A percentile compares a stretch with the other conserved stretches of the same genome.
phyloP scores from a whole-genome alignment of 2,797 vertebrate species.

The Benthosema pterotum region DNA sequence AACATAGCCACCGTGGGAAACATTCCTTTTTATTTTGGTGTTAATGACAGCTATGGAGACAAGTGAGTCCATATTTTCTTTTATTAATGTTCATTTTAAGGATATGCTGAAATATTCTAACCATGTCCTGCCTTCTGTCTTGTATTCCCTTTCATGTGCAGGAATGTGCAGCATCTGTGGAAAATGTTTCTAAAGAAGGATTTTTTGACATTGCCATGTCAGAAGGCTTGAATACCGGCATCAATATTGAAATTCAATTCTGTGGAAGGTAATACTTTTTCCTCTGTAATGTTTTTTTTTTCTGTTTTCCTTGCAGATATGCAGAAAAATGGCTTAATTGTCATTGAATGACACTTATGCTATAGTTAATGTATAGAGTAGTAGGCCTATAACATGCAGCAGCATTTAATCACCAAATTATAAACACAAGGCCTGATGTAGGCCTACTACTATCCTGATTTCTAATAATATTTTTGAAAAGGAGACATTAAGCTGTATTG shows the following conservation, averaged over 20 bases:
- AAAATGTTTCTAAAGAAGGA: no score
- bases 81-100: conserved; percentile 11
- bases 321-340: neutral
- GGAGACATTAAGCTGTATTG: conserved; percentile 42
- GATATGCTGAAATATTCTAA: conserved; percentile 26
- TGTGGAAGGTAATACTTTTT: no score
- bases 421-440: conserved; percentile 10
- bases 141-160: conserved; percentile 31
- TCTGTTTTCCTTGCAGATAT: neutral
- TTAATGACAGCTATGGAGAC: conserved; percentile 9
- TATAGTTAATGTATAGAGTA: conserved; percentile 3
- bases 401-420: conserved; percentile 14
- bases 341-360: neutral
- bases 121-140: neutral
- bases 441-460: conserved; percentile 36
- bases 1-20: conserved; percentile 25
- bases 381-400: neutral
- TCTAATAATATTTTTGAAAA: conserved; percentile 50
- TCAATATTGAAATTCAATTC: no score
- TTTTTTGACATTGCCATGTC: no score
- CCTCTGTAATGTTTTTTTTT: no score
- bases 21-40: conserved; percentile 7
- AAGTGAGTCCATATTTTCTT: conserved; percentile 20
- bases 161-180: neutral
- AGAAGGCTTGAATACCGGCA: no score